Evolutionary conservation across 1,140 invertebrate genomes (phyloP), one percentile per base, ranked within the genome.

Genomic region (Drosophila grimshawi): DNA sequence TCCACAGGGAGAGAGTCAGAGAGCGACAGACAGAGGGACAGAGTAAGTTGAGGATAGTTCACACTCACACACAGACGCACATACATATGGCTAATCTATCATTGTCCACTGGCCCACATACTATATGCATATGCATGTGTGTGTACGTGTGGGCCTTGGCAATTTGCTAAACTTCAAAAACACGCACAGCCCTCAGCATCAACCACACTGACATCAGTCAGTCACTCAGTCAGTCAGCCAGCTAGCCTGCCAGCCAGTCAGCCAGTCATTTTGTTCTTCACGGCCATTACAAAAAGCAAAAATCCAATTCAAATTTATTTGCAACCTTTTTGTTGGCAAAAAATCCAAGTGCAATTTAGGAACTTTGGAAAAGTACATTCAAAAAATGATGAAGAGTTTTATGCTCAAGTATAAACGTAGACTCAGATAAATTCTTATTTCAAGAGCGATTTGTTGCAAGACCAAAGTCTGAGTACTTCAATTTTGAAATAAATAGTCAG

Each of bases 161-260:
- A 83, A 88, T 88, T 88, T 88, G 85, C 83, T 83, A 89, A 88
- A 83, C 85, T 89, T 88, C 85, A 88, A 51, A 89, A 88, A 83
- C 83, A 88, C 73, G 72, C 80, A 89, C 69, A 73, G 63, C 72
- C 61, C 70, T 66, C 76, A 67, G 73, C 74, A 76, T 56, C 62
- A 61, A 27, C 52, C 55, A 64, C 45, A 79, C 49, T 63, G 52
- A 62, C 35, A 59, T 41, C 67, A 64, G 60, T 67, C 48, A 46
- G 39, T 53, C 39, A n/a, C 10, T 43, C 39, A 43, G 39, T 43
- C 39, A 41, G 39, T 41, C 6, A 37, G 35, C 5, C 33, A 4
- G 33, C 0, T 5, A 37, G 35, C 7, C 35, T 7, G 5, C 2
- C 39, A 43, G 39, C n/a, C 39, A 43, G 39, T n/a, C 19, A 19